Percentiles rank a stretch among this genome's conserved stretches.
These are phyloP conservation scores for Hoplodrina ambigua DNA, from an alignment of 2,888 invertebrate species.

Conservation along the genomic window DNA sequence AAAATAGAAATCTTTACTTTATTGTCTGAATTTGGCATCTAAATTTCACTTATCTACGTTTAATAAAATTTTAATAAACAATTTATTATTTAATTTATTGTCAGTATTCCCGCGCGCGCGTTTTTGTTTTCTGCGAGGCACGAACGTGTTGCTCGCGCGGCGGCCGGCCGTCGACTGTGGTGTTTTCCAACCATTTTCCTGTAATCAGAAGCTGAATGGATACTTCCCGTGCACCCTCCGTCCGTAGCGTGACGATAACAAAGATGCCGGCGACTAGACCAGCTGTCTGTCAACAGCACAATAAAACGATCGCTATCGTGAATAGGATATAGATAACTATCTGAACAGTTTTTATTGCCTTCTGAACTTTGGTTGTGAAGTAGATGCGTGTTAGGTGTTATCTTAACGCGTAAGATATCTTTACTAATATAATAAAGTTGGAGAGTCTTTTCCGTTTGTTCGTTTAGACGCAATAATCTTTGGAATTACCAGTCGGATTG, in stretches of 20 bases:
- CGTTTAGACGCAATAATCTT: too few relatives aligned
- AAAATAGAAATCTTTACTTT: slow-evolving; percentile 55
- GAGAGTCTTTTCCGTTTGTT: too few relatives aligned
- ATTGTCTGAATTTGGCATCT: slow-evolving; percentile 74
- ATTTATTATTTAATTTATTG: slow-evolving; percentile 72
- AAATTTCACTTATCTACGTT: slow-evolving; percentile 63
- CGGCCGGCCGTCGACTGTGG: slow-evolving; percentile 81
- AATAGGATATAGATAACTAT: slow-evolving; percentile 45
- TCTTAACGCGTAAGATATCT: slow-evolving; percentile 29
- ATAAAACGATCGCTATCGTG: slow-evolving; percentile 36
- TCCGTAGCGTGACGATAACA: slow-evolving; percentile 47
- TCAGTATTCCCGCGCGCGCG: slow-evolving; percentile 76
- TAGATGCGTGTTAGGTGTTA: slow-evolving; percentile 26
- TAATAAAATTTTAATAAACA: slow-evolving; percentile 56
- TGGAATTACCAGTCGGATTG: too few relatives aligned
- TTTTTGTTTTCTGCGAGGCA: slow-evolving; percentile 61
- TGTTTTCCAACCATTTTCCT: slow-evolving; percentile 78
- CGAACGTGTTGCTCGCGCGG: slow-evolving; percentile 77
- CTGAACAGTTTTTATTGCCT: slow-evolving; percentile 28
- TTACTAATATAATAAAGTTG: too few relatives aligned
- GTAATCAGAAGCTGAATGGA: slow-evolving; percentile 74
- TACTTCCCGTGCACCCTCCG: slow-evolving; percentile 78
- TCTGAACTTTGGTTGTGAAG: slow-evolving; percentile 25
- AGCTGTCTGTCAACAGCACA: slow-evolving; percentile 38
- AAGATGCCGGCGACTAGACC: slow-evolving; percentile 39